These are phyloP conservation scores for Lates japonicus DNA, from an alignment of 2,797 vertebrate genomes.

Conservation along the genomic window DNA sequence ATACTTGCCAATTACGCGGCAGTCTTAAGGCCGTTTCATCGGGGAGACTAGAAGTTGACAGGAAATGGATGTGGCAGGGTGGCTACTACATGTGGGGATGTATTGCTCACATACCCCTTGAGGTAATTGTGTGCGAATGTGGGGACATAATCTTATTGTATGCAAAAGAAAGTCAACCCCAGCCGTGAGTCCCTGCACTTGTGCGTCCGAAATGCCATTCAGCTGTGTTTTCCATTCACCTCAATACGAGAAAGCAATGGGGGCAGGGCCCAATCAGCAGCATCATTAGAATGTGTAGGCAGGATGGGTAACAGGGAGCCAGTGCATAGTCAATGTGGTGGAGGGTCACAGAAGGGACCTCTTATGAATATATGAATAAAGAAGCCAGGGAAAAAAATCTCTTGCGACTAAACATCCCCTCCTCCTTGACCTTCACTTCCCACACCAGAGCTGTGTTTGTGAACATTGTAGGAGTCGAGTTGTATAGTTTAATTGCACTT, in stretches of 20 bases:
- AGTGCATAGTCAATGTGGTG: constrained; percentile 49
- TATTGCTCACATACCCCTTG: neutral
- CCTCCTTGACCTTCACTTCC: constrained; percentile 49
- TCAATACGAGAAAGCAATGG: constrained; percentile 4
- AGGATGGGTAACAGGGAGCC: constrained; percentile 17
- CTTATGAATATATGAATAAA: constrained; percentile 68
- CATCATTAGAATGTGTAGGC: constrained; percentile 49
- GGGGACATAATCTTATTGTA: neutral
- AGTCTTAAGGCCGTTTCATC: neutral
- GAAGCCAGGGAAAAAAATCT: constrained; percentile 28
- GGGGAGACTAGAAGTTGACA: constrained; percentile 16
- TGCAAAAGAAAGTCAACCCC: neutral
- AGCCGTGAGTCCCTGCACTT: neutral
- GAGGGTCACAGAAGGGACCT: constrained; percentile 46
- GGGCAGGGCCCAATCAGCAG: constrained; percentile 9
- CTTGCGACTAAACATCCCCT: constrained; percentile 22
- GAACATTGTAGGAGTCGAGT: neutral
- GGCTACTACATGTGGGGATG: constrained; percentile 10
- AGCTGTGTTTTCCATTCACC: constrained; percentile 14
- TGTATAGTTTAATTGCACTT: constrained; percentile 9
- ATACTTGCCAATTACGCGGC: constrained; percentile 28
- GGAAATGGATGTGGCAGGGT: constrained; percentile 3
- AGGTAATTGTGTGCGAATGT: constrained; percentile 14
- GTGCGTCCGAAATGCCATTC: neutral
- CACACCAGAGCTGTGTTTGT: constrained; percentile 28